Conservation (phyloP, 2,113 vertebrate genomes). For the Mus pahari region DNA sequence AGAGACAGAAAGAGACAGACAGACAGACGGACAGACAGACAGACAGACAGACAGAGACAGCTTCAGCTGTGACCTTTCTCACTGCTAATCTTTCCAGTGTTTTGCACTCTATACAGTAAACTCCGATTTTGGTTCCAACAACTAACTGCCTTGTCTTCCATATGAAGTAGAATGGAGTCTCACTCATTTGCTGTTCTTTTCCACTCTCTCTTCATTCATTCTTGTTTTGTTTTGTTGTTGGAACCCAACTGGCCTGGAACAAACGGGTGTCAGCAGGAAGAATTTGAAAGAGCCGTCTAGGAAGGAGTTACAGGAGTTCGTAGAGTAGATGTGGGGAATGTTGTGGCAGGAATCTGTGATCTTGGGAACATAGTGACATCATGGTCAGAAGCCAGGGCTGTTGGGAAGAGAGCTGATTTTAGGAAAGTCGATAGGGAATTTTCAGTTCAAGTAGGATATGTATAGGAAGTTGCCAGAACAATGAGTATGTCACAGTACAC, state of each 20-base stretch:
- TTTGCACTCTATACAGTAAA: not conserved
- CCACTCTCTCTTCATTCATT: not conserved
- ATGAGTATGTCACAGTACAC: not conserved
- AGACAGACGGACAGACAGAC: not conserved
- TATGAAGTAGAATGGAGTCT: conserved; percentile 43
- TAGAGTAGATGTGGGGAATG: conserved; percentile 20
- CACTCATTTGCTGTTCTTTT: not conserved
- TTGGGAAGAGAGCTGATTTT: conserved; percentile 44
- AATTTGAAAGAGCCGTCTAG: conserved; percentile 52
- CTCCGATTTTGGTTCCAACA: conserved; percentile 38
- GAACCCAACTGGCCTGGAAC: not conserved
- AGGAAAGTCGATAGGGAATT: conserved; percentile 44
- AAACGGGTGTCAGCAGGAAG: not conserved
- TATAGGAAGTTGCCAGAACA: not conserved
- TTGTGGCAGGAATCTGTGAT: conserved; percentile 61
- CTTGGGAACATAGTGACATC: conserved; percentile 21
- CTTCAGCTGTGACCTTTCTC: not conserved
- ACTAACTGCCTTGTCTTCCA: conserved; percentile 34
- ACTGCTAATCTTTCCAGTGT: not conserved
- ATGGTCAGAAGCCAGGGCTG: not conserved
- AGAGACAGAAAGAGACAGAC: not conserved
- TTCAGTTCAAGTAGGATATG: not conserved
- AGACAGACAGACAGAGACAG: not conserved
- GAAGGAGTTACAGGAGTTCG: conserved; percentile 34
- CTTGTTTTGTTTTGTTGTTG: not conserved